Conservation (phyloP, 2,113 vertebrate genomes). For the Xenopus borealis region DNA sequence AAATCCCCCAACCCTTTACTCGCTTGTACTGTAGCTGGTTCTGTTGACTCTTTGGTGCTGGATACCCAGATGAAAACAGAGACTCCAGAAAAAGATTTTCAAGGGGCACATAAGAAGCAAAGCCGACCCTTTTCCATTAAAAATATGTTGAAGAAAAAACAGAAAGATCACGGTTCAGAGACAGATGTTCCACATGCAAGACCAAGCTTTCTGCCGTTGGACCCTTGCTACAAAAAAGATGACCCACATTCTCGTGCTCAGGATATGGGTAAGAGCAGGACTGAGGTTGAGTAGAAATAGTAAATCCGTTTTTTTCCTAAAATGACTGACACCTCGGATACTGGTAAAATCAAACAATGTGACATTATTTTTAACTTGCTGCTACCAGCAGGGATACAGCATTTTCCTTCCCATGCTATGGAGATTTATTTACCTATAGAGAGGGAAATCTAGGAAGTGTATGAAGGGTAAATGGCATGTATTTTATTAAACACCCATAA, state of each 20-base stretch:
- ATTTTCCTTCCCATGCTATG: too few species aligned
- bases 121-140: conserved; percentile 22
- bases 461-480: too few species aligned
- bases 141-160: conserved; percentile 36
- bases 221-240: conserved; percentile 47
- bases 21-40: conserved; percentile 1
- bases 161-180: neutral
- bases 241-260: conserved; percentile 39
- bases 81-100: neutral
- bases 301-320: too few species aligned
- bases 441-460: too few species aligned
- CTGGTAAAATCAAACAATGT: too few species aligned
- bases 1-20: conserved; percentile 16
- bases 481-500: too few species aligned
- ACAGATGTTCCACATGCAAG: conserved; percentile 4
- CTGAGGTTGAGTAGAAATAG: too few species aligned
- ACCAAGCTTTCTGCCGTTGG: conserved; percentile 56
- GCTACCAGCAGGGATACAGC: too few species aligned
- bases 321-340: too few species aligned
- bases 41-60: neutral
- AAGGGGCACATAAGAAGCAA: neutral
- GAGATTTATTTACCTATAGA: too few species aligned
- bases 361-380: too few species aligned
- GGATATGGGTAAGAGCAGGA: conserved; percentile 10
- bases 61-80: neutral